These are phyloP conservation scores for Sebastes iracundus DNA, from an alignment of 2,797 vertebrate species.

Conservation along the genomic window DNA sequence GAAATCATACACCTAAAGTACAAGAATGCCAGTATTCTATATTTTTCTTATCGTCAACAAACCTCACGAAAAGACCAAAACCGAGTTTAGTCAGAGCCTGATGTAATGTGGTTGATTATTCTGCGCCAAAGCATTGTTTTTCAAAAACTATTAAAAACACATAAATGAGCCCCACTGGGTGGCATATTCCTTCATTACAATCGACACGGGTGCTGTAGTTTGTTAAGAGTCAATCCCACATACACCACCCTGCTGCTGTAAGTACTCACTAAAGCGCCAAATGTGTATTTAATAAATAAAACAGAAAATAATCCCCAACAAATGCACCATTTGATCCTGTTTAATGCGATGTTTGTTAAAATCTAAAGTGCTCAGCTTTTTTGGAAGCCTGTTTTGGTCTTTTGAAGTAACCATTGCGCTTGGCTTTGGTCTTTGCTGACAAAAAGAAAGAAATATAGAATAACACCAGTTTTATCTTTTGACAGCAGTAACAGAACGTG, in stretches of 20 bases:
- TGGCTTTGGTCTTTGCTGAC: neutral
- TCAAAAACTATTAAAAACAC: neutral
- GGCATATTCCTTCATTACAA: neutral
- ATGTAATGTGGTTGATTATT: neutral
- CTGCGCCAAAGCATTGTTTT: neutral
- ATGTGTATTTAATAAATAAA: neutral
- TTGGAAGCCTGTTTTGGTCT: neutral
- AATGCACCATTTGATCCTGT: neutral
- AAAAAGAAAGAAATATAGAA: neutral
- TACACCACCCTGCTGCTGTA: neutral
- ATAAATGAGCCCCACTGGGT: neutral
- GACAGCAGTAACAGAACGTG: neutral
- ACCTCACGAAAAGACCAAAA: neutral
- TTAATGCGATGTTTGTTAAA: neutral
- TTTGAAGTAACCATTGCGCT: neutral
- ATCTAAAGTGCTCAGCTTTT: neutral
- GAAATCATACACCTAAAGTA: neutral
- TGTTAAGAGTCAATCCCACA: neutral
- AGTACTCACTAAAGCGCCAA: neutral
- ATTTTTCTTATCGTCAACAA: neutral
- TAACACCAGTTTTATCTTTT: neutral
- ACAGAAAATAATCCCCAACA: neutral
- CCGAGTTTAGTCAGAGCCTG: neutral
- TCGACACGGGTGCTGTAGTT: neutral
- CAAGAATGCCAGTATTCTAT: neutral